These are phyloP conservation scores for Xiphorhynchus erythropygius DNA, from an alignment of 2,797 vertebrate species.

Conservation along the genomic window DNA sequence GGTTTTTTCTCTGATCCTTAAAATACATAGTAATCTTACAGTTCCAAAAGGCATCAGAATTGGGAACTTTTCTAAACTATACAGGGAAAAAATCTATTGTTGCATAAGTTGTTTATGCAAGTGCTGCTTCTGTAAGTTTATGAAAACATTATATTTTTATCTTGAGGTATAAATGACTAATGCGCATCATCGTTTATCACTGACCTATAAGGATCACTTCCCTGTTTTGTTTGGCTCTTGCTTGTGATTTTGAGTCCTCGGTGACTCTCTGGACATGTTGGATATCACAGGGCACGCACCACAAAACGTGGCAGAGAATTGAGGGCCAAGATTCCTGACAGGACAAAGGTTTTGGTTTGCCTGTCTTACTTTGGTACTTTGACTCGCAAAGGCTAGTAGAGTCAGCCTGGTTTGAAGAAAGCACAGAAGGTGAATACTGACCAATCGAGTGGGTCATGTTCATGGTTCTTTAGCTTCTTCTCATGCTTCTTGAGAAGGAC, in stretches of 20 bases:
- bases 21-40: neutral
- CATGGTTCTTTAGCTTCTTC: neutral
- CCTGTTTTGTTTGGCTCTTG: neutral
- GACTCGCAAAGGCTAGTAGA: neutral
- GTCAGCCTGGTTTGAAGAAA: neutral
- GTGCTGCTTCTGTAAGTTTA: neutral
- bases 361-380: neutral
- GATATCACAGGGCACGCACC: neutral
- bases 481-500: neutral
- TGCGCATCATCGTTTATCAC: neutral
- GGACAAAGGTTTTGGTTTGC: neutral
- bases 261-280: neutral
- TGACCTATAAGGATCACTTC: neutral
- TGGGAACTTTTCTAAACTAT: neutral
- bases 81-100: neutral
- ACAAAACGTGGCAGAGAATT: neutral
- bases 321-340: neutral
- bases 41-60: neutral
- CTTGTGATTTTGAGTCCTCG: neutral
- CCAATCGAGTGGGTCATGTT: neutral
- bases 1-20: neutral
- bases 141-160: slow-evolving; percentile 9
- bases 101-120: neutral
- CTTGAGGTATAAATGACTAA: neutral
- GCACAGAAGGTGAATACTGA: neutral